Evolutionary conservation across 2,113 vertebrate species (phyloP), one percentile per base, ranked within the genome.

Genomic region (Colinus virginianus): DNA sequence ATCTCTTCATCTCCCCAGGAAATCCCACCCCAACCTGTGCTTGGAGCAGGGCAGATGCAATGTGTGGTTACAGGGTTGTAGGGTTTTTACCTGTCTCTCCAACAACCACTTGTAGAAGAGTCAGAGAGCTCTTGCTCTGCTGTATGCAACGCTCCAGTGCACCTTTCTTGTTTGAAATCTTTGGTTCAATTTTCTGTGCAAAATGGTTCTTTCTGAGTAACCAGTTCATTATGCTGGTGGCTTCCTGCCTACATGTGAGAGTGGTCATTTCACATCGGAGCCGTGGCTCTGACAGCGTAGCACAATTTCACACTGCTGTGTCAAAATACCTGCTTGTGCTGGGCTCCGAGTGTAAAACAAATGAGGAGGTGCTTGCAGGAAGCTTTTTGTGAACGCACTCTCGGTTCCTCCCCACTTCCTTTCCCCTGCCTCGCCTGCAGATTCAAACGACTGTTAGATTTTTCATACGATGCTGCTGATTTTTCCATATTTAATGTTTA

Each of bases 401-500:
- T 87, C 43, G 13, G 28, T 69, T 90, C 8, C 26, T 23, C 6
- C 7, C 5, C 25, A 53, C 30, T 78, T 90, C 36, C 34, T 64
- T 89, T 80, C 26, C 0, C 0, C 28, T 84, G 22, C n/a, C 13
- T 88, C 76, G 78, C 56, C 40, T 76, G 63, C 64, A 23, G 30
- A 19, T 75, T 90, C 36, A 30, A 38, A 43, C 23, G 36, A 17
- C 46, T 92, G 75, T 67, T 93, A 76, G 45, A 58, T 94, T 88
- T 80, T 91, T 70, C 46, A 17, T 79, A 36, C 26, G 66, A 48
- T 64, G 80, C 43, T 91, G 61, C 40, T 85, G 42, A 0, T 0
- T 70, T 85, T 83, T 88, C 80, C 40, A 25, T 84, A 87, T 94
- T 76, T 94, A 90, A 72, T 84, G 64, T 49, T 78, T 42, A 23